Evolutionary conservation across 1,140 invertebrate genomes (phyloP), one percentile per base, ranked within the genome.

Genomic region (Coelopa frigida): DNA sequence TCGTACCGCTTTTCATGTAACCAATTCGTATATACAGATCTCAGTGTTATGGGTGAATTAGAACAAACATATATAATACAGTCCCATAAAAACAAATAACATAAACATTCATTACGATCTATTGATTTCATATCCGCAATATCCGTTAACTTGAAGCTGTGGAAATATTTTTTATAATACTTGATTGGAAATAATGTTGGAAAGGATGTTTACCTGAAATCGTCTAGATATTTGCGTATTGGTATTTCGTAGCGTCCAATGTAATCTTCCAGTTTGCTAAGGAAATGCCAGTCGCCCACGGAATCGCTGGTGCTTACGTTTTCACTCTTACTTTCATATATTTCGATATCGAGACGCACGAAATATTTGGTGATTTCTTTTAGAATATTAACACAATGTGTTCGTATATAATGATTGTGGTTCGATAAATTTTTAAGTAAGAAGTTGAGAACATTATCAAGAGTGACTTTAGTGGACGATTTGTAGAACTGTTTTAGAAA

Each of bases 51-150:
- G 46, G 79, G 72, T 12, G 84, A 78, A 48, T 75, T 70, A 42
- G 76, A 75, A 58, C 85, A 84, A 38, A 86, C 77, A 22, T 78
- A 70, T n/a, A 91, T 59, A 10, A 88, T 59, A 33, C 83, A 72
- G 54, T 78, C 76, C 88, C 89, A 93, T 4, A 80, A 60, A 1
- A 89, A 62, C 24, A 90, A 68, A 69, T 88, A 91, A 15, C 56
- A 56, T 0, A 54, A 54, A 1, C 52, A 59, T 15, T 55, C 49
- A 20, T 66, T 51, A 22, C 39, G 46, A 12, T 66, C 48, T n/a
- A 70, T 62, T 1, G 48, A 38, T 20, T 54, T 48, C n/a, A 68
- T 46, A 37, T 66, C 53, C 17, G 55, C 55, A 22, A 70, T 40
- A 41, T 70, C 67, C 0, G 54, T 54, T 1, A 61, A 37, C 48